phyloP scores from a whole-genome alignment of 1,140 invertebrate genomes.

The Macrobrachium nipponense region DNA sequence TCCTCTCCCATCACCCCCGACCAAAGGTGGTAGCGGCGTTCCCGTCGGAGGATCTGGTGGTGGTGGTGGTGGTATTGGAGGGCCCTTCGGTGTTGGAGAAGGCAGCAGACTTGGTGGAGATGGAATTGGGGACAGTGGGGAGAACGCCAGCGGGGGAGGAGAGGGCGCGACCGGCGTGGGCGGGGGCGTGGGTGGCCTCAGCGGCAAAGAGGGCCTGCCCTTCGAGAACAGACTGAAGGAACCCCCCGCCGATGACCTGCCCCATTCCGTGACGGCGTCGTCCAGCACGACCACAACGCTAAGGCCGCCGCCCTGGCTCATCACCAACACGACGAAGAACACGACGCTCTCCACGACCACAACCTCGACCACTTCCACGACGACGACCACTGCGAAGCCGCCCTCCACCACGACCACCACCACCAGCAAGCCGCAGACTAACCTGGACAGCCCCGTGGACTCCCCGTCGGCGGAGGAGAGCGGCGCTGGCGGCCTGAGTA shows the following conservation, averaged over 20 bases:
- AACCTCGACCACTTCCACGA: slow-evolving; percentile 62
- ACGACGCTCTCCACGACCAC: slow-evolving; percentile 63
- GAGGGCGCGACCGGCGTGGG: not conserved
- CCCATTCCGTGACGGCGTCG: slow-evolving; percentile 55
- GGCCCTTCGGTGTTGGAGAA: slow-evolving; percentile 6
- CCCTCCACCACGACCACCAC: slow-evolving; percentile 63
- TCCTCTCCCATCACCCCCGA: slow-evolving; percentile 53
- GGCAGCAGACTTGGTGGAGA: slow-evolving; percentile 21
- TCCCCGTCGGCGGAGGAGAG: slow-evolving; percentile 6
- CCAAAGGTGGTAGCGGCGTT: slow-evolving; percentile 25
- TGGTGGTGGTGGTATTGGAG: slow-evolving; percentile 8
- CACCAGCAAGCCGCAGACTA: slow-evolving; percentile 63
- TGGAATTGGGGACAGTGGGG: slow-evolving; percentile 24
- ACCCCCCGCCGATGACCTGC: slow-evolving; percentile 43
- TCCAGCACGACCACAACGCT: slow-evolving; percentile 60
- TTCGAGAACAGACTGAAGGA: slow-evolving; percentile 40
- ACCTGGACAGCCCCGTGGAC: slow-evolving; percentile 31
- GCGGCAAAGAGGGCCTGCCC: slow-evolving; percentile 1
- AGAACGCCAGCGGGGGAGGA: not conserved
- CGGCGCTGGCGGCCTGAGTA: not conserved
- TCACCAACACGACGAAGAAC: slow-evolving; percentile 64
- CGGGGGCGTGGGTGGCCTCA: not conserved
- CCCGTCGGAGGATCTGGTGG: not conserved
- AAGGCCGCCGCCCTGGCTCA: slow-evolving; percentile 63
- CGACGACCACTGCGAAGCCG: slow-evolving; percentile 57